These are phyloP conservation scores for Xiphydria camelus DNA, from an alignment of 2,888 invertebrate species.

Conservation along the genomic window DNA sequence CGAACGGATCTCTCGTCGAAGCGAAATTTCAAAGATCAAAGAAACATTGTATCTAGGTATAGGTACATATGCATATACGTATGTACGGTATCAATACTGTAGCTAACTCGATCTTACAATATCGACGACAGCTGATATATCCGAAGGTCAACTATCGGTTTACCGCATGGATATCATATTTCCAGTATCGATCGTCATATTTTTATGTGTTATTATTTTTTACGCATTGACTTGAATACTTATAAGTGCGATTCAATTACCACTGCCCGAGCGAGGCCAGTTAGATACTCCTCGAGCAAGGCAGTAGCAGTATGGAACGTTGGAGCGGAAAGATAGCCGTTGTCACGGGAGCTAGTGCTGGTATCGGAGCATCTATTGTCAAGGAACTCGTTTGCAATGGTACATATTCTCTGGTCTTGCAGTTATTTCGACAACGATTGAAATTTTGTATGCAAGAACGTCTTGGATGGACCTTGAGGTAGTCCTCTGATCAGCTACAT, in stretches of 20 bases:
- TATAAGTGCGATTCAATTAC: constrained; percentile 34
- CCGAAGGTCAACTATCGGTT: background rate
- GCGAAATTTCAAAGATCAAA: no score
- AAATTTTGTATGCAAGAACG: constrained; percentile 2
- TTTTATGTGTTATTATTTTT: constrained; percentile 10
- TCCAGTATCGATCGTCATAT: background rate
- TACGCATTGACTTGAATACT: constrained; percentile 32
- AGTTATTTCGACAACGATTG: background rate
- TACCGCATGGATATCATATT: background rate
- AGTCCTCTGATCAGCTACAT: no score
- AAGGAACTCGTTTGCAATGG: constrained; percentile 55
- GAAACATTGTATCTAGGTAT: no score
- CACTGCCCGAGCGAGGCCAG: background rate
- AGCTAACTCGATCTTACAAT: no score
- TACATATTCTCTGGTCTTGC: constrained; percentile 20
- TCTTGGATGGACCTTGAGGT: no score
- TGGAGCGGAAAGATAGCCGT: constrained; percentile 58
- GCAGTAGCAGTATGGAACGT: constrained; percentile 47
- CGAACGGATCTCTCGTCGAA: no score
- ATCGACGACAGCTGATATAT: no score
- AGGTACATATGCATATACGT: no score
- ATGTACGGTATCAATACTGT: no score
- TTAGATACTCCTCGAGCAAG: background rate
- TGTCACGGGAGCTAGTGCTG: constrained; percentile 59
- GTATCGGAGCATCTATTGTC: constrained; percentile 57